phyloP scores from a whole-genome alignment of 2,888 invertebrate genomes.

The Plagodis dolabraria region DNA sequence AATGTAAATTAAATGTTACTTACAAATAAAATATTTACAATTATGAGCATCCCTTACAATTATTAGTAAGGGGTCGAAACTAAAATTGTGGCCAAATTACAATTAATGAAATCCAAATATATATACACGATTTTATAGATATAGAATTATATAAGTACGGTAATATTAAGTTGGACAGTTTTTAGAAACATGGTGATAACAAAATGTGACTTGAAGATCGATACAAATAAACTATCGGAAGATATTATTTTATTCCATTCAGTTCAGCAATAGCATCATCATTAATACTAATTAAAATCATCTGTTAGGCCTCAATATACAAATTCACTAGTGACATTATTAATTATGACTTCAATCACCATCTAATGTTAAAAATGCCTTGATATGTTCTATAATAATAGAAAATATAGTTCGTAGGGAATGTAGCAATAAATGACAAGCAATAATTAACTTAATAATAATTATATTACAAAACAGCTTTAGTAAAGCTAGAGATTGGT shows the following conservation, averaged over 20 bases:
- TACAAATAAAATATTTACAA: constrained; percentile 71
- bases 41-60: constrained; percentile 68
- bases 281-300: constrained; percentile 2
- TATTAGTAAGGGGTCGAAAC: constrained; percentile 75
- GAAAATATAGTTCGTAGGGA: constrained; percentile 64
- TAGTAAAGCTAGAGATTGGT: constrained; percentile 81
- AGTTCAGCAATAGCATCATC: constrained; percentile 12
- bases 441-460: constrained; percentile 71
- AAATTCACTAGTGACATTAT: constrained; percentile 9
- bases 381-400: constrained; percentile 47
- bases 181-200: constrained; percentile 33
- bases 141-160: constrained; percentile 62
- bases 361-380: constrained; percentile 40
- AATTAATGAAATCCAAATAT: constrained; percentile 82
- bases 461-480: constrained; percentile 65
- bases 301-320: constrained; percentile 8
- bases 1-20: constrained; percentile 77
- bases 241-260: constrained; percentile 18
- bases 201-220: constrained; percentile 34
- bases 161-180: constrained; percentile 36
- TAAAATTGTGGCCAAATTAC: constrained; percentile 85
- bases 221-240: constrained; percentile 26
- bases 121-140: constrained; percentile 79
- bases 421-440: constrained; percentile 80
- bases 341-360: constrained; percentile 28